A percentile compares a stretch with the other conserved stretches of the same genome.
Conservation (phyloP, 2,888 invertebrate species). For the Hirtodrosophila alboralis region DNA sequence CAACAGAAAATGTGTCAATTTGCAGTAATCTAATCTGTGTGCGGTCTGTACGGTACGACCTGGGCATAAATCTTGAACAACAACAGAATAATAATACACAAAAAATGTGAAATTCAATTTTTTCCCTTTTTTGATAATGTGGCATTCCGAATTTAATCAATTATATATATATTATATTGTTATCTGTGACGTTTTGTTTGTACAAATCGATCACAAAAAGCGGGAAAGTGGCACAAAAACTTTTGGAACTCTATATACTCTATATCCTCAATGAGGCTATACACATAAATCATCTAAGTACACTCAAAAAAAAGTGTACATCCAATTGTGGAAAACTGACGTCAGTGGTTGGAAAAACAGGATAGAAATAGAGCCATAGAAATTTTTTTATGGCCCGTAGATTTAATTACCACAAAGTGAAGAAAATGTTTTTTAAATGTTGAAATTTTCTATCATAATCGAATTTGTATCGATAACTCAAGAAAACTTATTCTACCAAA, state of each 20-base stretch:
- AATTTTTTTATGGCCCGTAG: no score
- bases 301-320: no score
- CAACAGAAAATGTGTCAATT: constrained; percentile 73
- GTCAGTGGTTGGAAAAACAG: no score
- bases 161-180: constrained; percentile 57
- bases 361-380: no score
- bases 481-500: no score
- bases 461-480: no score
- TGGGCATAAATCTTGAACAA: constrained; percentile 38
- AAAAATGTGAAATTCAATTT: constrained; percentile 43
- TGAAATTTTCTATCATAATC: no score
- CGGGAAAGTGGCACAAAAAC: constrained; percentile 62
- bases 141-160: constrained; percentile 63
- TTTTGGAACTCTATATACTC: no score
- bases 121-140: constrained; percentile 49
- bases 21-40: constrained; percentile 77
- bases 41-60: constrained; percentile 48
- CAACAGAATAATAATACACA: not conserved
- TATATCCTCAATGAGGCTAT: constrained; percentile 70
- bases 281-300: constrained; percentile 71
- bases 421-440: no score
- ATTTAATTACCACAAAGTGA: no score
- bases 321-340: no score
- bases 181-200: constrained; percentile 67
- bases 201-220: constrained; percentile 67